These are phyloP conservation scores for Ptychoptera albimana DNA, from an alignment of 2,888 invertebrate species.

Conservation along the genomic window DNA sequence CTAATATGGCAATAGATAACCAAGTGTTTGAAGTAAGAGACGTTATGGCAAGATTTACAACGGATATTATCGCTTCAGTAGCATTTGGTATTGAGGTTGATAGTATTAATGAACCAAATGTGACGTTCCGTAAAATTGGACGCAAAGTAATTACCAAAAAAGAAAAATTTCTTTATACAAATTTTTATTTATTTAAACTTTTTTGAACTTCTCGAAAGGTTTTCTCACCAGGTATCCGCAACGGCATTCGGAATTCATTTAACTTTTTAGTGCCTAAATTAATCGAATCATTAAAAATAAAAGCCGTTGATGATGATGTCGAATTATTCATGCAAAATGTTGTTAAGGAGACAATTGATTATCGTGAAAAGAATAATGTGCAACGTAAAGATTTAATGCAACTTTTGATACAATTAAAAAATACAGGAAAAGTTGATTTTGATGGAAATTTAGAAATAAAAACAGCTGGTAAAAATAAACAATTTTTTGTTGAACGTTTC, in stretches of 20 bases:
- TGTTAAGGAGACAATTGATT: slow-evolving; percentile 9
- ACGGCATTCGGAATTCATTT: not conserved
- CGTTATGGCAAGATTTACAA: slow-evolving; percentile 9
- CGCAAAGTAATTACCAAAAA: slow-evolving; percentile 7
- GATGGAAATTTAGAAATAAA: not conserved
- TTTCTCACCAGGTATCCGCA: not conserved
- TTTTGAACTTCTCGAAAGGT: not conserved
- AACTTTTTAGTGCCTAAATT: not conserved
- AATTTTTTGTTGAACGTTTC: too few relatives aligned
- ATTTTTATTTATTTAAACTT: not conserved
- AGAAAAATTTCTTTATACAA: too few relatives aligned
- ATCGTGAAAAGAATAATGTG: slow-evolving; percentile 9
- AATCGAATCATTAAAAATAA: slow-evolving; percentile 5
- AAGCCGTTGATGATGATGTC: slow-evolving; percentile 5
- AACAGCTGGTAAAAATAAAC: not conserved
- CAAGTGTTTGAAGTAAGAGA: slow-evolving; percentile 10
- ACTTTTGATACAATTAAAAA: slow-evolving; percentile 10
- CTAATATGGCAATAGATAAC: not conserved
- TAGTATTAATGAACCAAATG: slow-evolving; percentile 18
- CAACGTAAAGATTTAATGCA: slow-evolving; percentile 12
- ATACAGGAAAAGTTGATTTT: not conserved
- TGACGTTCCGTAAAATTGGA: slow-evolving; percentile 16
- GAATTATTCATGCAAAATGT: slow-evolving; percentile 8
- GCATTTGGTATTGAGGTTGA: slow-evolving; percentile 26
- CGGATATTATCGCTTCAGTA: slow-evolving; percentile 16